Evolutionary conservation across 2,113 vertebrate genomes (phyloP).

Genomic region (Onychostruthus taczanowskii): DNA sequence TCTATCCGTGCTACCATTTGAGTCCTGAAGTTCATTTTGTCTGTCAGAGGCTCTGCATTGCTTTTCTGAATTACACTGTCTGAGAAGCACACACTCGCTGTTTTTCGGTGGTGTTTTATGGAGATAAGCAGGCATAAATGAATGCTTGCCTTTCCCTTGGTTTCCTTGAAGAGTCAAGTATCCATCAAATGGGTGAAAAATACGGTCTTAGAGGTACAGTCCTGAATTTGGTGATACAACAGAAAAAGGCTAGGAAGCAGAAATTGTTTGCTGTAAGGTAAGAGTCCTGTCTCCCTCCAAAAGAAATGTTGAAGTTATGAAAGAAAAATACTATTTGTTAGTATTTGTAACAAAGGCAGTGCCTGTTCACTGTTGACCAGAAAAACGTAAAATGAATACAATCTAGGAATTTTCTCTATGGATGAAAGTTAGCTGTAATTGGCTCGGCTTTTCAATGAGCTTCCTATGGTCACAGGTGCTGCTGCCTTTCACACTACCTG

Average conservation of each 20-base stretch:
- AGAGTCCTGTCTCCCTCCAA: not conserved
- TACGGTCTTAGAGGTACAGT: not conserved
- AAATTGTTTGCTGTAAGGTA: not conserved
- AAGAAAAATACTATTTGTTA: not conserved
- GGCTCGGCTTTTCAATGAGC: not conserved
- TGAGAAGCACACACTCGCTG: not conserved
- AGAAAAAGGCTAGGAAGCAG: not conserved
- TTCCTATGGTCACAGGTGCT: not conserved
- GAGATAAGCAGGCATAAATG: not conserved
- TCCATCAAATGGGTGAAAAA: not conserved
- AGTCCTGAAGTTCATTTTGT: not conserved
- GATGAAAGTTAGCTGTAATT: not conserved
- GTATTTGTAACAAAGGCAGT: not conserved
- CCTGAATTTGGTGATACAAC: not conserved
- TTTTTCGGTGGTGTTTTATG: not conserved
- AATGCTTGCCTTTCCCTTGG: not conserved
- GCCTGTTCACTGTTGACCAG: not conserved
- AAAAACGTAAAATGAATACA: not conserved
- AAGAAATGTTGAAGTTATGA: not conserved
- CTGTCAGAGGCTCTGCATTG: not conserved
- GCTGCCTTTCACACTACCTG: not conserved
- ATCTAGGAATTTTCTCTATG: not conserved
- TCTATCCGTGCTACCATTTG: not conserved
- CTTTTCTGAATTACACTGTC: not conserved
- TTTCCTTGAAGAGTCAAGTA: not conserved